phyloP scores from a whole-genome alignment of 2,797 vertebrate species.

The Darevskia mixta region DNA sequence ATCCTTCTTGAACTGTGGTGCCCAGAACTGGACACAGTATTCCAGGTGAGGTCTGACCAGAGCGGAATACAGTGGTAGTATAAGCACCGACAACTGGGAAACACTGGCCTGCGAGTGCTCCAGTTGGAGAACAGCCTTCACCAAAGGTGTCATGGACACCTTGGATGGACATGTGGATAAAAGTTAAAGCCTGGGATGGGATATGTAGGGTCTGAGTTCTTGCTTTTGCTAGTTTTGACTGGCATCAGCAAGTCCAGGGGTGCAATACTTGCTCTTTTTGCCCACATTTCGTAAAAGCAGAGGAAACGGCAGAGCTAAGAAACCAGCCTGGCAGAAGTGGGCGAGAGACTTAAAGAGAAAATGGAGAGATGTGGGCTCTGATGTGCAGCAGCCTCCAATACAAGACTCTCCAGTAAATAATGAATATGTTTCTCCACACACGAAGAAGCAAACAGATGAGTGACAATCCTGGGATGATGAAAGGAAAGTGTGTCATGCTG shows the following conservation, averaged over 20 bases:
- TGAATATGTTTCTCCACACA: conserved; percentile 19
- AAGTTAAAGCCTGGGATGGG: too few relatives aligned
- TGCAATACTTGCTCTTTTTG: neutral
- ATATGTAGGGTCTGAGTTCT: too few relatives aligned
- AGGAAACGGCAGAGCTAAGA: neutral
- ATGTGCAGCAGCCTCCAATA: conserved; percentile 22
- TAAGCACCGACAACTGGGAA: too few relatives aligned
- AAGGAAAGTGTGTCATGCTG: conserved; percentile 27
- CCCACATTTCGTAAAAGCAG: neutral
- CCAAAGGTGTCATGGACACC: too few relatives aligned
- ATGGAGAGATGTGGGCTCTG: conserved; percentile 8
- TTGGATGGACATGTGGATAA: too few relatives aligned
- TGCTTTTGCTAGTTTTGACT: too few relatives aligned
- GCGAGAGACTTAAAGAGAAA: neutral
- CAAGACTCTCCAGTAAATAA: conserved; percentile 33
- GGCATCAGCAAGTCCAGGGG: conserved; percentile 11
- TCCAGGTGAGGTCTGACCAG: too few relatives aligned
- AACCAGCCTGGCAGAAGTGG: neutral
- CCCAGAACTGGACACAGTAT: too few relatives aligned
- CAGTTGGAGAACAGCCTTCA: too few relatives aligned
- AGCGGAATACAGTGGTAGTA: too few relatives aligned
- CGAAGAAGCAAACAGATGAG: conserved; percentile 46
- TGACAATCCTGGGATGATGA: conserved; percentile 29
- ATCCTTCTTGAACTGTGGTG: too few relatives aligned
- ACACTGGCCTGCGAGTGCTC: too few relatives aligned